Evolutionary conservation across 2,113 vertebrate genomes (phyloP), one percentile per base, ranked within the genome.

Genomic region (Corythoichthys intestinalis): DNA sequence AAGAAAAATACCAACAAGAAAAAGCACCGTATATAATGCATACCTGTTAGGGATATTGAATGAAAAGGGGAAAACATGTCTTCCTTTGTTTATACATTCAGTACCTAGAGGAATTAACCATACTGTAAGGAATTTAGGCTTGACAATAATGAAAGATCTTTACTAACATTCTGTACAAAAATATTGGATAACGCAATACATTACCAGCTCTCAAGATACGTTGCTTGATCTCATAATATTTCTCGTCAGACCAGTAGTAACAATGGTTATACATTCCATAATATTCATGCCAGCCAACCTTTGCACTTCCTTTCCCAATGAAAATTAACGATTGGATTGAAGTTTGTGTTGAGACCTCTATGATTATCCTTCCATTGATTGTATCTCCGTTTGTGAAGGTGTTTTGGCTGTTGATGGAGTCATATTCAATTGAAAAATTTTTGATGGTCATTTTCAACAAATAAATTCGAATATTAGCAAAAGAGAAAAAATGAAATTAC

Each of bases 361-460:
- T 6, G 11, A 84, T 75, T 48, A 92, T 81, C 62, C 80, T 71
- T n/a, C 91, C 89, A 38, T 83, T 76, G 5, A 92, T 67, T 37
- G 47, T 65, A 10, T 92, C 88, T 74, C 90, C 90, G 63, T 81
- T 82, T 34, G 86, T 85, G 65, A 92, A 91, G 17, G 52, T 89
- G 70, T 91, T 89, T 3, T 35, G 63, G 65, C 67, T 71, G 64
- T 91, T 91, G 75, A 90, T 62, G 34, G 86, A 79, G 17, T 91
- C 80, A 15, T 91, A 92, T 73, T 88, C 83, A 44, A 92, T 78
- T 0, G 73, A 61, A 41, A 92, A 78, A 1, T 0, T 73, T 15
- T 0, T 77, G 47, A 89, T 84, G 4, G 78, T 2, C 85, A 89
- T 88, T 63, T 47, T 69, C 44, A 10, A 3, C 2, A 17, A 66